Percentiles rank a stretch among this genome's conserved stretches.
These are phyloP conservation scores for Procambarus virginalis DNA, from an alignment of 1,140 invertebrate species.

Conservation along the genomic window DNA sequence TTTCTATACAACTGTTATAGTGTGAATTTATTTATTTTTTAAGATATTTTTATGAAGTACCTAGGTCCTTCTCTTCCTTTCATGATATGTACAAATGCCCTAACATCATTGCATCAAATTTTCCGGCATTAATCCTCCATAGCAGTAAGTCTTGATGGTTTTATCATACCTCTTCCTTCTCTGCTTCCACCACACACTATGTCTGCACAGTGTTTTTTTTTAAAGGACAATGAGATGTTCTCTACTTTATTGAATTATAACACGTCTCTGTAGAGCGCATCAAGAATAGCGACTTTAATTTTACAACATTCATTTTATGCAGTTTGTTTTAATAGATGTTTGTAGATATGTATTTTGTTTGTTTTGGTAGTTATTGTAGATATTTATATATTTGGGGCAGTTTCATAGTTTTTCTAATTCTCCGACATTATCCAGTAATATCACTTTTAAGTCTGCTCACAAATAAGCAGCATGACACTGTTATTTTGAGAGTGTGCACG, in stretches of 20 bases:
- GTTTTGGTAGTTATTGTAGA: too few species aligned
- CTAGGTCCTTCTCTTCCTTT: neutral
- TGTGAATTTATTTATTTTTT: neutral
- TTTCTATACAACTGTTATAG: neutral
- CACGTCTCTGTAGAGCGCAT: too few species aligned
- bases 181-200: neutral
- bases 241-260: neutral
- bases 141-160: neutral
- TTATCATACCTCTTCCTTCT: neutral
- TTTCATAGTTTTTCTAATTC: too few species aligned
- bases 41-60: neutral
- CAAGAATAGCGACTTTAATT: too few species aligned
- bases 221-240: neutral
- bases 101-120: neutral
- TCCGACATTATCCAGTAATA: too few species aligned
- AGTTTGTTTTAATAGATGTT: too few species aligned
- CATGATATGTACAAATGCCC: neutral
- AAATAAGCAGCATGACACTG: too few species aligned
- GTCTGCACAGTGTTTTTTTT: neutral
- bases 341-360: too few species aligned
- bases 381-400: too few species aligned
- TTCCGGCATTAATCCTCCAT: neutral
- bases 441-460: too few species aligned
- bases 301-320: too few species aligned
- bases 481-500: too few species aligned